phyloP scores from a whole-genome alignment of 1,140 invertebrate genomes.

The Saccostrea glomerata region DNA sequence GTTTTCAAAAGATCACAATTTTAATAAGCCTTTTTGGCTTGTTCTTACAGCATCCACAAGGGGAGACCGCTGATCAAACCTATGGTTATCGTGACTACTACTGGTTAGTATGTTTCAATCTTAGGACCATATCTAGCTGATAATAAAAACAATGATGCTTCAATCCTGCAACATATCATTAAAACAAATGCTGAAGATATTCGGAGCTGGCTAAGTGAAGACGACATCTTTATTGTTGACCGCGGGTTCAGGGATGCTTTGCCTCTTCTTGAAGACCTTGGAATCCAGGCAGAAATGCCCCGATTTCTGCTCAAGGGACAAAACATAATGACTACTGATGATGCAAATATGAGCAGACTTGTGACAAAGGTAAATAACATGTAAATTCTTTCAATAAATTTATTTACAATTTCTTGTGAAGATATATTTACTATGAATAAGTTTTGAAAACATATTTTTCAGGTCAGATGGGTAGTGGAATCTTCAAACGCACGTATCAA shows the following conservation, averaged over 20 bases:
- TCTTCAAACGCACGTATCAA: conserved; percentile 38
- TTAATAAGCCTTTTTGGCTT: too few species aligned
- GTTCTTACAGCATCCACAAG: conserved; percentile 44
- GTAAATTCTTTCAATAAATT: background rate
- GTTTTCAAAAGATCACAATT: too few species aligned
- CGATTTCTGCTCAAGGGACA: conserved; percentile 17
- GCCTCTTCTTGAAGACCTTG: background rate
- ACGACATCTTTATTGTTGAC: conserved; percentile 24
- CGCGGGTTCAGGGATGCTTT: conserved; percentile 32
- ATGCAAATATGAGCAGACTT: conserved; percentile 7
- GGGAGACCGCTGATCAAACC: conserved; percentile 33
- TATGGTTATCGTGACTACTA: conserved; percentile 46
- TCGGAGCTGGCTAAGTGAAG: conserved; percentile 17
- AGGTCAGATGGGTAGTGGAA: conserved; percentile 39
- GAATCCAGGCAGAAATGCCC: conserved; percentile 30
- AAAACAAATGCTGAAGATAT: conserved; percentile 31
- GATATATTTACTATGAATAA: background rate
- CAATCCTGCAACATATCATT: conserved; percentile 40
- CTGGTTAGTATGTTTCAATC: conserved; percentile 32
- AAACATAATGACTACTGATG: background rate
- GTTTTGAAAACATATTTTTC: background rate
- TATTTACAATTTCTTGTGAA: background rate
- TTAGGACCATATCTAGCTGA: conserved; percentile 44
- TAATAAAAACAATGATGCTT: conserved; percentile 45
- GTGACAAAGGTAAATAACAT: conserved; percentile 1